Base-by-base conservation (phyloP, 2,797 vertebrate genomes). In the Apogon talboti region DNA sequence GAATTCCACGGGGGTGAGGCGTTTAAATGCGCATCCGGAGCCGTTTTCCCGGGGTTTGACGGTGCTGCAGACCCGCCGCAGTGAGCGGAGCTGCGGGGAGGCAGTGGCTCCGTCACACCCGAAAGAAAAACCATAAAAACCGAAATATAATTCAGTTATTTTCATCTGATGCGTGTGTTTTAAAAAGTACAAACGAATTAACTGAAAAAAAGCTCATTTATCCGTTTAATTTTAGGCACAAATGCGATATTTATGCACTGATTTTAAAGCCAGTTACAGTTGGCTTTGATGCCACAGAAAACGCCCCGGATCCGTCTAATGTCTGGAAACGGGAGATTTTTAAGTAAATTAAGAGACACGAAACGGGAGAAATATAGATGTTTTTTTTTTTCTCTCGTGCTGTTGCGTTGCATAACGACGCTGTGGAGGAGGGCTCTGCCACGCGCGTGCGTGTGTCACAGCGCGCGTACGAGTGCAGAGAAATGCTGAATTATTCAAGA, bases 401-500 rank as follows among this genome's bases (percentile, higher is more conserved):
- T 72, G 65, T 49, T 82, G 51, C 46, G 21, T 86, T 86, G 74
- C 86, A 80, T 88, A 86, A 88, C 82, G 71, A 51, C 11, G 61
- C 75, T 58, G 81, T 74, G 78, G 71, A 78, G 72, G 82, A 60
- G 77, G 71, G 38, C 3, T 64, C 0, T 15, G 47, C 5, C 48
- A 53, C 49, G 51, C 13, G 43, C 38, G 68, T 24, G 58, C 24
- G 37, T 15, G 57, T 52, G 16, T 62, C 5, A 24, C 2, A 24
- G 21, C 21, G 21, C 21, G 21, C 2, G 21, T 24, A 24, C 21
- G 21, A 24, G 21, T 24, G 5, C 7, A 52, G 58, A 61, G 74
- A 57, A 44, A 70, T 45, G 48, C 76, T 84, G 81, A 81, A 86
- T 87, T 81, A 88, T 88, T 87, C 70, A 85, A 37, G 54, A 59